Conservation (phyloP, 2,113 vertebrate species). For the Lophius piscatorius region DNA sequence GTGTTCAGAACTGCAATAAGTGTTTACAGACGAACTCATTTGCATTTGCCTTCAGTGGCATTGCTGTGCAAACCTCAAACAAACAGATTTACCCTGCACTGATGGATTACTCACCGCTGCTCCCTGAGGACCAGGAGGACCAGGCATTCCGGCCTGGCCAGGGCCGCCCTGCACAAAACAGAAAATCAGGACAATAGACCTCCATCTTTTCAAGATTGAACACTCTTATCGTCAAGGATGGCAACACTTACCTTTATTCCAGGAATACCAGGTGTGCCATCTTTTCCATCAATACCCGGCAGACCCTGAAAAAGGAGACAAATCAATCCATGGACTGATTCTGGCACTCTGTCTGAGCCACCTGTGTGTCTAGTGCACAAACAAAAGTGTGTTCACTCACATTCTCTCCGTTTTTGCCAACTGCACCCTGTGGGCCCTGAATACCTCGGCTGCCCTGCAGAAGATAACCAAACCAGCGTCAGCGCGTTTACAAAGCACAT, state of each 20-base stretch:
- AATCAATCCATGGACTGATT: conserved; percentile 40
- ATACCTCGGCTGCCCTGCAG: conserved; percentile 87
- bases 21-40: conserved; percentile 19
- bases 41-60: conserved; percentile 13
- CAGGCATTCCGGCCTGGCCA: conserved; percentile 86
- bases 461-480: conserved; percentile 36
- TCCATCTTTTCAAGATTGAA: neutral
- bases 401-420: conserved; percentile 91
- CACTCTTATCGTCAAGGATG: conserved; percentile 16
- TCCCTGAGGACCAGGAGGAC: conserved; percentile 88
- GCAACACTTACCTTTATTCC: conserved; percentile 88
- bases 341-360: conserved; percentile 27
- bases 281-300: conserved; percentile 96
- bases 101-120: conserved; percentile 86
- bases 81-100: neutral
- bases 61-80: neutral
- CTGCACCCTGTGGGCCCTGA: conserved; percentile 86
- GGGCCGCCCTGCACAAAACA: conserved; percentile 79
- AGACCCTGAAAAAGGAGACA: conserved; percentile 83
- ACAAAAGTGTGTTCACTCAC: conserved; percentile 78
- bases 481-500: conserved; percentile 5
- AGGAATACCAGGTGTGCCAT: conserved; percentile 91
- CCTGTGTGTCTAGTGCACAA: conserved; percentile 22
- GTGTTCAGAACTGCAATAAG: conserved; percentile 40
- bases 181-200: conserved; percentile 18